phyloP scores from a whole-genome alignment of 1,140 invertebrate species.

The Campoletis sonorensis region DNA sequence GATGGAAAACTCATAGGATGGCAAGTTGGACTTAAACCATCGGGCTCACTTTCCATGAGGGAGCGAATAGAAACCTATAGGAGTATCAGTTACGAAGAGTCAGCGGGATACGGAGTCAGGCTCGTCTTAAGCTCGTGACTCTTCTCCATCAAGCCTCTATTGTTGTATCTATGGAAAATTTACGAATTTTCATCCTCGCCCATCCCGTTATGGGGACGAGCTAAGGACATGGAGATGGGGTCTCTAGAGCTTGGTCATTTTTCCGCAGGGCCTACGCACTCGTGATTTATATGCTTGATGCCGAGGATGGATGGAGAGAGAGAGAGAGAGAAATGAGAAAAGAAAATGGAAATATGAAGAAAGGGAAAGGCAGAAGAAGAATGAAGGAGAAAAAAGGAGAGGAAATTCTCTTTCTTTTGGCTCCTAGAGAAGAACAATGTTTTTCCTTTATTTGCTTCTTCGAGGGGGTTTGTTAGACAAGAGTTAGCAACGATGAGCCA shows the following conservation, averaged over 20 bases:
- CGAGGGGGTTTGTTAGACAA: constrained; percentile 31
- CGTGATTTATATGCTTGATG: not conserved
- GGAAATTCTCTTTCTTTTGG: not conserved
- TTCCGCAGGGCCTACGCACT: constrained; percentile 1
- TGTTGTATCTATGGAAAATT: constrained; percentile 52
- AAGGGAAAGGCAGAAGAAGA: not conserved
- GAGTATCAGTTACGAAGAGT: constrained; percentile 56
- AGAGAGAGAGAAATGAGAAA: not conserved
- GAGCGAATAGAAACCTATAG: not conserved
- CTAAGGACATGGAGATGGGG: too few relatives aligned
- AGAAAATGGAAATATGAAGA: not conserved
- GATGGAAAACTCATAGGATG: not conserved
- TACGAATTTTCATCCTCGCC: constrained; percentile 46
- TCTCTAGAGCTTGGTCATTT: constrained; percentile 30
- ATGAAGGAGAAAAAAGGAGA: not conserved
- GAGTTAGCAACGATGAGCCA: constrained; percentile 28
- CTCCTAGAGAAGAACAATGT: constrained; percentile 21
- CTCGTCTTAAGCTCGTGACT: not conserved
- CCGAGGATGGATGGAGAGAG: not conserved
- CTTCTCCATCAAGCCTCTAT: constrained; percentile 49
- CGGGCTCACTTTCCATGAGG: not conserved
- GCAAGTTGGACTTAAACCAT: not conserved
- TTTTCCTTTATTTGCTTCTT: not conserved
- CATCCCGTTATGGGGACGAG: not conserved
- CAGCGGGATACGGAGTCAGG: constrained; percentile 2